These are phyloP conservation scores for Mamestra brassicae DNA, from an alignment of 2,888 invertebrate genomes.

Conservation along the genomic window DNA sequence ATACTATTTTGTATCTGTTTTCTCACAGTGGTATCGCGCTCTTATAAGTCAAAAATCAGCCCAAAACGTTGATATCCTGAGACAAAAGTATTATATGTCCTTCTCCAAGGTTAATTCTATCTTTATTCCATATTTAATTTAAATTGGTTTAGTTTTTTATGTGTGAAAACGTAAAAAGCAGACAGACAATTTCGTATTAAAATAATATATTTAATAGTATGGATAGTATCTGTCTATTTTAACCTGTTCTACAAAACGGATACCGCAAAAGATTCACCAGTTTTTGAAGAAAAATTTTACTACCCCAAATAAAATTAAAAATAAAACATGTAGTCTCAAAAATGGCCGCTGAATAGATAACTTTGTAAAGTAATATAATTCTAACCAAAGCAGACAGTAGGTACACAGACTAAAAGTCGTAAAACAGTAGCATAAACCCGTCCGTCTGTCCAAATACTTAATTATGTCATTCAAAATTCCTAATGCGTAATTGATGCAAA, in stretches of 20 bases:
- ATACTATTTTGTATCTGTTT: too few species aligned
- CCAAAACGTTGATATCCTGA: too few species aligned
- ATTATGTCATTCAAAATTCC: conserved; percentile 82
- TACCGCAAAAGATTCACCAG: background rate
- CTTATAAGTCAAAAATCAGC: too few species aligned
- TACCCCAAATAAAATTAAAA: background rate
- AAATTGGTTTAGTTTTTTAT: too few species aligned
- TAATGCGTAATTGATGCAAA: conserved; percentile 86
- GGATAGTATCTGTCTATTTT: too few species aligned
- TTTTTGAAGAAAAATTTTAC: background rate
- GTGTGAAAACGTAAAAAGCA: too few species aligned
- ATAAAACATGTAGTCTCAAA: background rate
- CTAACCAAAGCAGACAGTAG: conserved; percentile 12
- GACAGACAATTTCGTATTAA: too few species aligned
- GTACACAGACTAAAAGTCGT: conserved; percentile 39
- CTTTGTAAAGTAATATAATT: conserved; percentile 17
- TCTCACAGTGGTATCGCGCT: too few species aligned
- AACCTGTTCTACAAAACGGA: background rate
- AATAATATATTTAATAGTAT: too few species aligned
- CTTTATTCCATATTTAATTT: too few species aligned
- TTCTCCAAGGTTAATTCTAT: too few species aligned
- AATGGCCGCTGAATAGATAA: conserved; percentile 18
- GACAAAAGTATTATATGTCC: too few species aligned
- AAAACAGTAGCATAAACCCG: conserved; percentile 61
- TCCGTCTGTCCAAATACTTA: conserved; percentile 73